Conservation (phyloP, 2,797 vertebrate species). For the Periophthalmus magnuspinnatus region DNA sequence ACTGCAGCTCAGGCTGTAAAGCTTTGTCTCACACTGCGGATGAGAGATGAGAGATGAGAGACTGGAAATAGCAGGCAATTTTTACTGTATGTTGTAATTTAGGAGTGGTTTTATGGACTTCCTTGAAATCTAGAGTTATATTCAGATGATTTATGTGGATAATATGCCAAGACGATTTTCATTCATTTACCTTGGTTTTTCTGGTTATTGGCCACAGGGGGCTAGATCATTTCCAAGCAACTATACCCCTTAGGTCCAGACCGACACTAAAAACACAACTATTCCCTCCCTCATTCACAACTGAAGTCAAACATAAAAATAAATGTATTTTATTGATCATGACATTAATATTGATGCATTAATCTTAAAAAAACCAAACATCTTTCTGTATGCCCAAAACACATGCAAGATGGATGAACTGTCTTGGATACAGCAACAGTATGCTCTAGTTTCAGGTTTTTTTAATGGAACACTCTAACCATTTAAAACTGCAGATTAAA, state of each 20-base stretch:
- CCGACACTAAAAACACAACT: neutral
- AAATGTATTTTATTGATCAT: neutral
- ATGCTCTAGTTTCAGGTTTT: too few relatives aligned
- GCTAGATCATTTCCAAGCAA: neutral
- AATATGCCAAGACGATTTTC: neutral
- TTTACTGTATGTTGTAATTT: constrained; percentile 3
- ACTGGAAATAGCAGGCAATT: constrained; percentile 47
- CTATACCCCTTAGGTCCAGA: neutral
- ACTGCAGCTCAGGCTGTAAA: constrained; percentile 39
- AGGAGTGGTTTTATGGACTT: constrained; percentile 3
- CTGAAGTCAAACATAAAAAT: neutral
- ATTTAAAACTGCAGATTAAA: neutral
- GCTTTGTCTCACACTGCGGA: constrained; percentile 32
- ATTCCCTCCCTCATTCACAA: neutral
- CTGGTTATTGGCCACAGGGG: neutral
- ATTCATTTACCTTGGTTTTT: constrained; percentile 7
- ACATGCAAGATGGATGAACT: too few relatives aligned
- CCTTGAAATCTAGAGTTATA: neutral
- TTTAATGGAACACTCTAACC: neutral
- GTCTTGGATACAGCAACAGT: too few relatives aligned
- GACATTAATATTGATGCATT: too few relatives aligned
- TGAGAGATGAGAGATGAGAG: constrained; percentile 41
- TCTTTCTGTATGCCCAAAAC: too few relatives aligned
- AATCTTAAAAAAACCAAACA: too few relatives aligned
- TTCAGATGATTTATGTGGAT: neutral